Evolutionary conservation across 2,113 vertebrate genomes (phyloP).

Genomic region (Motacilla alba): DNA sequence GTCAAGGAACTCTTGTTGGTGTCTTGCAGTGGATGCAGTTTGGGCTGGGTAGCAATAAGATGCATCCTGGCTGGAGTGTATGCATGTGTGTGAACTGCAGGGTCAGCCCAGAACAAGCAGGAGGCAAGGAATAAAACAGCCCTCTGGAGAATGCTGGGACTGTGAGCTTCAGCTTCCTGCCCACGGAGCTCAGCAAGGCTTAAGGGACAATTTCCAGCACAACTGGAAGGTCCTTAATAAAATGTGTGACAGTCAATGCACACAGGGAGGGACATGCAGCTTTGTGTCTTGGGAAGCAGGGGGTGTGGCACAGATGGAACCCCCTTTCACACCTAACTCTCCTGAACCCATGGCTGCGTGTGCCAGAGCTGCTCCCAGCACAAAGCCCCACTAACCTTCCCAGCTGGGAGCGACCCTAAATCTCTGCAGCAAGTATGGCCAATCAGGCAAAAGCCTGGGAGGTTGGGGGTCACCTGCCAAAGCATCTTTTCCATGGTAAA

Average conservation of each 20-base stretch:
- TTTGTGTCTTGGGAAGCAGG: background rate
- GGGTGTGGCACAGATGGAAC: background rate
- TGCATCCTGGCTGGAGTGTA: background rate
- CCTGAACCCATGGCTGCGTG: fast-evolving
- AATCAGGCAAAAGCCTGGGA: background rate
- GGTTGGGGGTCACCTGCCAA: background rate
- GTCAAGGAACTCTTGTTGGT: background rate
- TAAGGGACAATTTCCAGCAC: background rate
- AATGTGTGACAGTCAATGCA: background rate
- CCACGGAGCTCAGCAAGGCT: background rate
- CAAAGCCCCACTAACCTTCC: background rate
- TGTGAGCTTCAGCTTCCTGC: background rate
- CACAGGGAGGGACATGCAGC: background rate
- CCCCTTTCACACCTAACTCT: background rate
- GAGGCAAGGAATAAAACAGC: background rate
- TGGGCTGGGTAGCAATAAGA: background rate
- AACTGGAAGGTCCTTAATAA: background rate
- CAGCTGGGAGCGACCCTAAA: fast-evolving
- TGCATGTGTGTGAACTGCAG: background rate
- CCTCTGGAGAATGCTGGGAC: background rate
- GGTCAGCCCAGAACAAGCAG: background rate
- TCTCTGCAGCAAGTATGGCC: fast-evolving
- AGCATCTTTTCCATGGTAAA: background rate
- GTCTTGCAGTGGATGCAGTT: background rate
- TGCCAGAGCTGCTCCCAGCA: background rate